A percentile compares a stretch with the other conserved stretches of the same genome.
phyloP scores from a whole-genome alignment of 2,797 vertebrate species.

The Okamejei kenojei region DNA sequence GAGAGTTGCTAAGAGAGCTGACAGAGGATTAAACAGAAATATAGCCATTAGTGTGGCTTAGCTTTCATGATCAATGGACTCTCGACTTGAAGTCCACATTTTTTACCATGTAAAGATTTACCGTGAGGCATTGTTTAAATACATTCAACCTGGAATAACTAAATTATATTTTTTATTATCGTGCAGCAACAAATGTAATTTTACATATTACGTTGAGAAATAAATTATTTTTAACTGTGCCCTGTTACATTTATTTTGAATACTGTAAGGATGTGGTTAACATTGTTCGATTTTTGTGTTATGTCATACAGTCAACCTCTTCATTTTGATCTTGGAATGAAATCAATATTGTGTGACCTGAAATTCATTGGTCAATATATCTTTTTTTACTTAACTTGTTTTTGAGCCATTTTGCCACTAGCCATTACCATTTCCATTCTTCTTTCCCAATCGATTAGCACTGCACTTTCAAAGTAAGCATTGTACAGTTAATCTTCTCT shows the following conservation, averaged over 20 bases:
- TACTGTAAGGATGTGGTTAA: background rate
- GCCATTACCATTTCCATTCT: background rate
- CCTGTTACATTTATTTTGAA: background rate
- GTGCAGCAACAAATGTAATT: background rate
- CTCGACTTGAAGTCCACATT: background rate
- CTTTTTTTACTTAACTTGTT: background rate
- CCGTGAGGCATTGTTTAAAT: background rate
- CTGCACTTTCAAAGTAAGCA: constrained; percentile 15
- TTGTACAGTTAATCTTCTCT: constrained; percentile 13
- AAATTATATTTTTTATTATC: background rate
- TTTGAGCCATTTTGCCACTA: background rate
- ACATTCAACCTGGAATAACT: background rate
- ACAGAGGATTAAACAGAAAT: constrained; percentile 1
- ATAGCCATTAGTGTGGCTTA: background rate
- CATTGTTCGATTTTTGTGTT: background rate
- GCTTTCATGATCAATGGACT: background rate
- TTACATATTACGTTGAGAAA: background rate
- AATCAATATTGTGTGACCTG: constrained; percentile 32
- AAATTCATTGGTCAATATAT: constrained; percentile 9
- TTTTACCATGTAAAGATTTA: background rate
- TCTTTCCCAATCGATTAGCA: background rate
- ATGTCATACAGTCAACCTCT: background rate
- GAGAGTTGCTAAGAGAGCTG: background rate
- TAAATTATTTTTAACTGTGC: background rate
- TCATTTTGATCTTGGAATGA: constrained; percentile 17